phyloP scores from a whole-genome alignment of 2,113 vertebrate species.

The Lagopus muta region DNA sequence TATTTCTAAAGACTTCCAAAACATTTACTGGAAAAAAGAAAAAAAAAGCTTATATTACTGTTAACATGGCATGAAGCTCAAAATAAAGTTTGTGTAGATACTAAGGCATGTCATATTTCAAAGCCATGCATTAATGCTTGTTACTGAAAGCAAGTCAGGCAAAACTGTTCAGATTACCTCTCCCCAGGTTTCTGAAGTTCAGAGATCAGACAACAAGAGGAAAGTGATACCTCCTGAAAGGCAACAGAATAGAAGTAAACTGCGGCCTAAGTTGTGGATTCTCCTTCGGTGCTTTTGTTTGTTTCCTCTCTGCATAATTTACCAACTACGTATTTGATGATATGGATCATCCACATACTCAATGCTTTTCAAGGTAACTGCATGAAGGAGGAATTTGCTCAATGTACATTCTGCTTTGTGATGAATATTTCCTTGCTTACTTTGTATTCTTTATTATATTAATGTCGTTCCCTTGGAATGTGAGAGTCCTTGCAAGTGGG shows the following conservation, averaged over 20 bases:
- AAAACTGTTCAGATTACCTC: neutral
- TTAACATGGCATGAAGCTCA: neutral
- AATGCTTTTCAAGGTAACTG: constrained; percentile 18
- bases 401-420: constrained; percentile 38
- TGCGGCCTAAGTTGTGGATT: neutral
- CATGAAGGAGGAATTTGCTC: constrained; percentile 7
- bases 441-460: constrained; percentile 62
- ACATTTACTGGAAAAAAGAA: neutral
- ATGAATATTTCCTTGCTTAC: constrained; percentile 59
- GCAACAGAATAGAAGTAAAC: constrained; percentile 7
- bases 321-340: neutral
- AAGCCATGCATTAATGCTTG: neutral
- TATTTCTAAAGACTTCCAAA: neutral
- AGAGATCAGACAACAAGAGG: neutral
- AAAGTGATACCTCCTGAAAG: constrained; percentile 1
- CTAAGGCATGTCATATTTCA: constrained; percentile 21
- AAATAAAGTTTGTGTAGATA: constrained; percentile 13
- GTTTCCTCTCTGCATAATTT: neutral
- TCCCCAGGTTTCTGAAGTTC: constrained; percentile 1
- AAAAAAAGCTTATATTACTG: neutral
- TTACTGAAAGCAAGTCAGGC: neutral
- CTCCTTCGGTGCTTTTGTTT: constrained; percentile 18
- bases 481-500: constrained; percentile 36
- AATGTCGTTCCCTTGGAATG: constrained; percentile 62
- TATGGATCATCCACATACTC: neutral